Evolutionary conservation across 2,113 vertebrate species (phyloP).

Genomic region (Boulengeromyrus knoepffleri): DNA sequence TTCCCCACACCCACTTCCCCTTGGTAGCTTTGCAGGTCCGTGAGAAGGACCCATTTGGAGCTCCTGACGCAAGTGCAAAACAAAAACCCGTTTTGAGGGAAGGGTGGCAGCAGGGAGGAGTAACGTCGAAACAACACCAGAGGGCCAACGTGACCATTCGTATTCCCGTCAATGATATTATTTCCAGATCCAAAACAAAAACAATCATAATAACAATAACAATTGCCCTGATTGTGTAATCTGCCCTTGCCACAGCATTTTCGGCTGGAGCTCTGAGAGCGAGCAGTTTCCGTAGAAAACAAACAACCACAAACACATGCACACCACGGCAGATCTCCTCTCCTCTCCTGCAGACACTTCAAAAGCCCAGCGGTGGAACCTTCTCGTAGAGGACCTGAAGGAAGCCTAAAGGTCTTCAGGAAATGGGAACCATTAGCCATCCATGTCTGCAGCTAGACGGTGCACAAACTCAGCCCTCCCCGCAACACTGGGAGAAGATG

Average conservation of each 20-base stretch:
- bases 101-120: background rate
- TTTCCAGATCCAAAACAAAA: slow-evolving; percentile 4
- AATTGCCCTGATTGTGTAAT: slow-evolving; percentile 11
- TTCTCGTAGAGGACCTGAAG: background rate
- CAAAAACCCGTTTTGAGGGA: background rate
- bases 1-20: background rate
- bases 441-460: background rate
- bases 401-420: background rate
- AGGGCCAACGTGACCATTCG: background rate
- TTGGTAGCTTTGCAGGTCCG: slow-evolving; percentile 1
- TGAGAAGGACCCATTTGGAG: slow-evolving; percentile 17
- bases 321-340: background rate
- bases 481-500: background rate
- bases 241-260: background rate
- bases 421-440: background rate
- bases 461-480: background rate
- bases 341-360: background rate
- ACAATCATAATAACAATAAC: slow-evolving; percentile 10
- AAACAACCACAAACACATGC: background rate
- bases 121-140: background rate
- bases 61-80: background rate
- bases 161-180: slow-evolving; percentile 1
- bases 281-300: background rate
- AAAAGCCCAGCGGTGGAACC: background rate
- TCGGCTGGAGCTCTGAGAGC: background rate